These are phyloP conservation scores for Orchesella cincta DNA, from an alignment of 1,140 invertebrate genomes.

Conservation along the genomic window DNA sequence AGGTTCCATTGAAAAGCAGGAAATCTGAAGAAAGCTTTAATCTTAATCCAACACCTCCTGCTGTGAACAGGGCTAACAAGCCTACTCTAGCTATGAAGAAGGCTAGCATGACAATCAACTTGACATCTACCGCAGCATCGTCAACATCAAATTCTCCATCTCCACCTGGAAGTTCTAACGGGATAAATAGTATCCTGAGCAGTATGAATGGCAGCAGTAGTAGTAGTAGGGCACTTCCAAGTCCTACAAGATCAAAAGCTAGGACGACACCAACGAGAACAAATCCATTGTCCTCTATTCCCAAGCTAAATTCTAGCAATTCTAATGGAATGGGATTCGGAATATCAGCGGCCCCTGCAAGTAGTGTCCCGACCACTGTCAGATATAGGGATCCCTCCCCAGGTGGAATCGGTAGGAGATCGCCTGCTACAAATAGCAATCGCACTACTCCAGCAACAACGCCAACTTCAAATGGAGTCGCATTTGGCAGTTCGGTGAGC, in stretches of 20 bases:
- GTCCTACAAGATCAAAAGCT: background rate
- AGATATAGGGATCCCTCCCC: conserved; percentile 19
- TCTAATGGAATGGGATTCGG: background rate
- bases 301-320: background rate
- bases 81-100: conserved; percentile 19
- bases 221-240: background rate
- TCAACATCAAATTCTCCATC: background rate
- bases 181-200: background rate
- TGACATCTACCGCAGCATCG: background rate
- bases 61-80: conserved; percentile 21
- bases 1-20: background rate
- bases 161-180: background rate
- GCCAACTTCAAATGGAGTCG: background rate
- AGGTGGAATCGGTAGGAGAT: background rate
- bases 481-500: background rate
- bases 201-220: background rate
- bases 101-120: conserved; percentile 29
- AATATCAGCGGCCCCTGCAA: background rate
- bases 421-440: background rate
- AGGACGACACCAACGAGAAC: background rate
- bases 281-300: conserved; percentile 25
- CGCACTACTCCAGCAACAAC: conserved; percentile 6
- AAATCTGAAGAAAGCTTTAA: background rate
- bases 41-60: background rate
- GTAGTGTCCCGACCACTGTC: background rate